A percentile compares a stretch with the other conserved stretches of the same genome.
These are phyloP conservation scores for Deilephila elpenor DNA, from an alignment of 2,888 invertebrate genomes.

Conservation along the genomic window DNA sequence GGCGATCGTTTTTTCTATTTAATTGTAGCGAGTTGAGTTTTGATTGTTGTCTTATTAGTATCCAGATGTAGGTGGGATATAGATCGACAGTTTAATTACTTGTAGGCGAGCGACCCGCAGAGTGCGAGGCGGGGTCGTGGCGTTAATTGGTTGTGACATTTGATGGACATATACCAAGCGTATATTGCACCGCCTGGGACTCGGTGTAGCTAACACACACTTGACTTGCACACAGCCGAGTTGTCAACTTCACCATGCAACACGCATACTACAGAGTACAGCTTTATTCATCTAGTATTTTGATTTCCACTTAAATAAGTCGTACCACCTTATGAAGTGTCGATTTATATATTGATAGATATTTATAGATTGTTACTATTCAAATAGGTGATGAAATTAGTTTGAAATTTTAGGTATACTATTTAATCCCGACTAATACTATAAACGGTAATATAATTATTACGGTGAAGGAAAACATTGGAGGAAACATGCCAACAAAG, in stretches of 20 bases:
- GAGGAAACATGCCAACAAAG: too few species aligned
- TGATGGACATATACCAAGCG: constrained; percentile 74
- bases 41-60: constrained; percentile 39
- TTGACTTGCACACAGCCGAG: constrained; percentile 4
- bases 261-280: too few species aligned
- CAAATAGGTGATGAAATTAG: too few species aligned
- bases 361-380: too few species aligned
- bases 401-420: too few species aligned
- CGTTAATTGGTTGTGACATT: constrained; percentile 81
- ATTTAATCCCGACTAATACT: too few species aligned
- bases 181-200: constrained; percentile 69
- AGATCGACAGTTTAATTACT: constrained; percentile 66
- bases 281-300: background rate
- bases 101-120: constrained; percentile 50
- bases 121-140: constrained; percentile 55
- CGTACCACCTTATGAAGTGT: too few species aligned
- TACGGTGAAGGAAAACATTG: too few species aligned
- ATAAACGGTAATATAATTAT: too few species aligned
- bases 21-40: constrained; percentile 31
- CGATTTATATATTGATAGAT: too few species aligned
- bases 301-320: background rate
- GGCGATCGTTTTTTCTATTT: constrained; percentile 40
- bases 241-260: background rate
- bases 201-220: constrained; percentile 29
- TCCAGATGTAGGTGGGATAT: constrained; percentile 39